These are phyloP conservation scores for Turnix velox DNA, from an alignment of 2,113 vertebrate species.

Conservation along the genomic window DNA sequence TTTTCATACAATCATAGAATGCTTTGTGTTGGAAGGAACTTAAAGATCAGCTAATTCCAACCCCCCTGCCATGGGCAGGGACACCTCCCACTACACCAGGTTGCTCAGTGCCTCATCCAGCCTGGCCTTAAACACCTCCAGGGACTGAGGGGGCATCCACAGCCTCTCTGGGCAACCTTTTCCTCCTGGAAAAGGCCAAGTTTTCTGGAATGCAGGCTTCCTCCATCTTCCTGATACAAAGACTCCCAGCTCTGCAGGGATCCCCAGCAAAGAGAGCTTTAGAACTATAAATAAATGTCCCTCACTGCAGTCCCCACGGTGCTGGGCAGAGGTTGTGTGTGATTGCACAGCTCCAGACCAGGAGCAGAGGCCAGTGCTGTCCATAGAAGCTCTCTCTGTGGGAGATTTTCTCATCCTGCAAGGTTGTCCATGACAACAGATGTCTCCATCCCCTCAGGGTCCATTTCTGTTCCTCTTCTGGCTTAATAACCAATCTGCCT, in stretches of 20 bases:
- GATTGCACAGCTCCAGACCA: neutral
- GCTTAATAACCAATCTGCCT: constrained; percentile 19
- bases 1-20: too few relatives aligned
- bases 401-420: neutral
- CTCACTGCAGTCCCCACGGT: accelerated
- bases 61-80: too few relatives aligned
- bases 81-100: too few relatives aligned
- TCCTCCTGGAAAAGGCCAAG: neutral
- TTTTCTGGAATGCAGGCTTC: neutral
- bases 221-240: neutral
- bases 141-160: too few relatives aligned
- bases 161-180: too few relatives aligned
- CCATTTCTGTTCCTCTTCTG: neutral
- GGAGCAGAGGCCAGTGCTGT: neutral
- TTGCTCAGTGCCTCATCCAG: too few relatives aligned
- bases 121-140: too few relatives aligned
- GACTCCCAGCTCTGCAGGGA: neutral
- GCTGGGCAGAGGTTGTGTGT: neutral
- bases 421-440: neutral
- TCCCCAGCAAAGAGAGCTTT: neutral
- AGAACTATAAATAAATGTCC: neutral
- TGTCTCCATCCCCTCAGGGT: neutral
- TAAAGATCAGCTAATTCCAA: too few relatives aligned
- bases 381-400: neutral
- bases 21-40: too few relatives aligned